Evolutionary conservation across 1,140 invertebrate species (phyloP), one percentile per base, ranked within the genome.

Genomic region (Drosophila guanche): DNA sequence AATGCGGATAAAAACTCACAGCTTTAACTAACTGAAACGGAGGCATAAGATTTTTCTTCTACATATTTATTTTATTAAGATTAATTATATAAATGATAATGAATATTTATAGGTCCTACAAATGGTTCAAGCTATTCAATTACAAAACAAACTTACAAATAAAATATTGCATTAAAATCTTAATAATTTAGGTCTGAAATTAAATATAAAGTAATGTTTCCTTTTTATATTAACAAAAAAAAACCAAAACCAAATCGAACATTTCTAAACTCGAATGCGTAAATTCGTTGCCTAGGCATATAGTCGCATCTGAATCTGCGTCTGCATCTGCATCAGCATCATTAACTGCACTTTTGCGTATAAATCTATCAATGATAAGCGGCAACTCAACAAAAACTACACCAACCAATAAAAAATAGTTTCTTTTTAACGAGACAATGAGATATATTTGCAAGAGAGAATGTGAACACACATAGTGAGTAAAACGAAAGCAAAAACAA

Each of bases 41-140:
- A 89, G 79, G 83, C 84, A 88, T 81, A 89, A 88, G 83, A 86
- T 89, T 88, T 88, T 88, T 88, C 83, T 88, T 88, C 83, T 88
- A 88, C 66, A 88, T 88, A 88, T 76, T 88, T 86, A 85, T 88
- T 88, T 88, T 88, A 88, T 88, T 88, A 83, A 88, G 65, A 88
- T 88, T 86, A 85, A 85, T 67, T 77, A 78, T 52, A 61, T 23
- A 76, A 68, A 76, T 57, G 59, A 86, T 69, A 85, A 72, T 78
- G 74, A 88, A 81, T 80, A 84, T 78, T 78, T 88, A 85, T 85
- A 86, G 74, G 67, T 79, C 79, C 66, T 86, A 65, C 52, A 79
- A 63, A 77, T 74, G 76, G 76, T 84, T 79, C 79, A 89, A 88
- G 79, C 73, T 89, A 88, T 88, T 88, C 78, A 89, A 89, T 88